Conservation (phyloP, 2,888 invertebrate genomes). For the Oscheius sp. region DNA sequence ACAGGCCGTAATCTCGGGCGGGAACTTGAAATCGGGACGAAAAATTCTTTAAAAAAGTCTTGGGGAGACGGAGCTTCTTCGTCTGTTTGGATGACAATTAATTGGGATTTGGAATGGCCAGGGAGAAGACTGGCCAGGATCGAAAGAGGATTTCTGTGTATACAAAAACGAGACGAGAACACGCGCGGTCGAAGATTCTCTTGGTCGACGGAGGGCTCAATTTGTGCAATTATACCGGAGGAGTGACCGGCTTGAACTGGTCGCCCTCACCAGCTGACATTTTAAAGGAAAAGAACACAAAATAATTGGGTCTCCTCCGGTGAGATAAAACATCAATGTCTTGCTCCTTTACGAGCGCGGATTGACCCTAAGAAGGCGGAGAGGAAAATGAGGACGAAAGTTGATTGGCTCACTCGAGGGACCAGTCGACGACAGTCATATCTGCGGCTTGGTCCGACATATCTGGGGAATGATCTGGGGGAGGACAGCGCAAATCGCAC, state of each 20-base stretch:
- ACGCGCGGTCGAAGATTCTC: conserved; percentile 18
- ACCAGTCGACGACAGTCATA: too few relatives aligned
- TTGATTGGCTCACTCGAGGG: too few relatives aligned
- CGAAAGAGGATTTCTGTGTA: background rate
- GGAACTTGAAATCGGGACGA: conserved; percentile 14
- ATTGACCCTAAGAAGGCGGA: too few relatives aligned
- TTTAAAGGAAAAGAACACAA: too few relatives aligned
- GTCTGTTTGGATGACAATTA: background rate
- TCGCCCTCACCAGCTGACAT: too few relatives aligned
- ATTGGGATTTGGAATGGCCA: background rate
- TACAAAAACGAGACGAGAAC: conserved; percentile 10
- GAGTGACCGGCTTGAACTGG: too few relatives aligned
- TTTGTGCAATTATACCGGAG: conserved; percentile 16
- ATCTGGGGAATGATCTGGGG: conserved; percentile 1
- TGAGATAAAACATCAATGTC: too few relatives aligned
- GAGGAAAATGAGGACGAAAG: too few relatives aligned
- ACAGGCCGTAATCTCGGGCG: background rate
- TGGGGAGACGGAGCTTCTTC: background rate
- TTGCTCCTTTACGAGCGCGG: too few relatives aligned
- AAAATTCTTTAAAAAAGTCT: conserved; percentile 3
- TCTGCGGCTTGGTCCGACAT: background rate
- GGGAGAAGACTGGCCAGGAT: background rate
- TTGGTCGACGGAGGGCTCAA: background rate
- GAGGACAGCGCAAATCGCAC: background rate
- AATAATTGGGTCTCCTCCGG: too few relatives aligned